Percentiles rank a stretch among this genome's conserved stretches.
phyloP scores from a whole-genome alignment of 1,140 invertebrate genomes.

The Lamellibrachia luymesi region DNA sequence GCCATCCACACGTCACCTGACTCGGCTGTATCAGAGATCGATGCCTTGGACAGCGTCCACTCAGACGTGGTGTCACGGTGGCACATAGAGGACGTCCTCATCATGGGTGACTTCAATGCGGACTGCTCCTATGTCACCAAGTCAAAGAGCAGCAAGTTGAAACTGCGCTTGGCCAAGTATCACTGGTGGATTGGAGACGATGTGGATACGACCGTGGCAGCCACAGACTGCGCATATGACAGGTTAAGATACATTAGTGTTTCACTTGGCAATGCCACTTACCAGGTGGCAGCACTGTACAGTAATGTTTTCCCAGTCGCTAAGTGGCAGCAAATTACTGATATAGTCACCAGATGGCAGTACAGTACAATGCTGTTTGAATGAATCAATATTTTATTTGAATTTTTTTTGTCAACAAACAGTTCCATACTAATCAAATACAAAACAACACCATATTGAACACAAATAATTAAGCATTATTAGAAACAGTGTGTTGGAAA shows the following conservation, averaged over 20 bases:
- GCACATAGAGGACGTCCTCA: constrained; percentile 8
- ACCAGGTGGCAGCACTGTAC: background rate
- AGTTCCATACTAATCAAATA: too few relatives aligned
- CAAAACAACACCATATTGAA: too few relatives aligned
- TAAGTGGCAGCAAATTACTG: too few relatives aligned
- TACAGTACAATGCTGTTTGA: too few relatives aligned
- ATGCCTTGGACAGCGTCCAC: constrained; percentile 10
- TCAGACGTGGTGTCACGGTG: background rate
- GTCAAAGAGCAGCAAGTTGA: background rate
- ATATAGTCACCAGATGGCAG: background rate
- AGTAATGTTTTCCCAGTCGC: too few relatives aligned
- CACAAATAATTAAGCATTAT: too few relatives aligned
- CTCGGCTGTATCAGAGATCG: constrained; percentile 7
- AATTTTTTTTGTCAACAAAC: too few relatives aligned
- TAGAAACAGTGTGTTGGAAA: too few relatives aligned
- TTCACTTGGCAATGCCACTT: background rate
- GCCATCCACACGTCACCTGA: constrained; percentile 12
- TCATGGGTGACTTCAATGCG: constrained; percentile 25
- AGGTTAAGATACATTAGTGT: background rate
- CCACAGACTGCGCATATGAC: constrained; percentile 20
- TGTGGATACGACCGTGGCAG: constrained; percentile 6
- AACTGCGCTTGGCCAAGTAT: background rate
- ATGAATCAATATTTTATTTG: too few relatives aligned
- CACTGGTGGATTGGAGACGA: constrained; percentile 18
- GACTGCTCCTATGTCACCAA: constrained; percentile 16